Base-by-base conservation (phyloP, 2,888 invertebrate genomes). In the Hofmannophila pseudospretella region DNA sequence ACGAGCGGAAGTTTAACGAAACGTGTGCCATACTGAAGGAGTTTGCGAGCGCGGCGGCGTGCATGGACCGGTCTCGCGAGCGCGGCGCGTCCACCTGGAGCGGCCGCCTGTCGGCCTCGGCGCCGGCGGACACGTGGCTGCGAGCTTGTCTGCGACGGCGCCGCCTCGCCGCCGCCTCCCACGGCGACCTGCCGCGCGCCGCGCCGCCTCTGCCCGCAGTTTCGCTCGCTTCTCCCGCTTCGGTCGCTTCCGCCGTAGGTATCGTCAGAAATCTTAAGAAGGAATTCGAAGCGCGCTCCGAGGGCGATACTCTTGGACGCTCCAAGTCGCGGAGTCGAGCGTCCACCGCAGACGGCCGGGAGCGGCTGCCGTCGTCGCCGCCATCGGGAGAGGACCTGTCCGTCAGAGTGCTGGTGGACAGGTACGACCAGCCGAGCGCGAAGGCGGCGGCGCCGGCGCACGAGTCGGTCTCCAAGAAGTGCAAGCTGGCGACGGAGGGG, bases 221-320 rank as follows among this genome's bases (percentile, higher is more conserved):
- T 36, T 51, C 48, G 37, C 26, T 58, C 42, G 47, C 54, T 22
- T 35, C 55, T 32, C 45, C 48, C 22, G 34, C 45, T 40, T 36
- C 48, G 47, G 44, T 53, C 66, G 58, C 58, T 27, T 41, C 61
- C 61, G 77, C 89, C 41, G 89, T 90, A 28, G 95, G 96, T 16
- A 92, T 93, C 68, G 96, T 96, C 51, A 92, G 92, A 87, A 94
- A 93, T 88, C 90, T 96, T 53, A 95, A 95, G 75, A 93, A 93
- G 69, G 96, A 94, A 72, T 96, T 96, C 72, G 96, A 96, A 85
- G 95, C 96, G 34, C 78, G 74, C 40, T 72, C 71, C 31, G 75
- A 72, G 58, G 49, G 45, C 23, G 69, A 66, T 39, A 34, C 61
- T 36, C 53, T 44, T 37, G 63, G 60, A 23, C 62, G 65, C 26